Percentiles rank a stretch among this genome's conserved stretches.
Conservation (phyloP, 2,888 invertebrate species). For the Nematopogon swammerdamellus region DNA sequence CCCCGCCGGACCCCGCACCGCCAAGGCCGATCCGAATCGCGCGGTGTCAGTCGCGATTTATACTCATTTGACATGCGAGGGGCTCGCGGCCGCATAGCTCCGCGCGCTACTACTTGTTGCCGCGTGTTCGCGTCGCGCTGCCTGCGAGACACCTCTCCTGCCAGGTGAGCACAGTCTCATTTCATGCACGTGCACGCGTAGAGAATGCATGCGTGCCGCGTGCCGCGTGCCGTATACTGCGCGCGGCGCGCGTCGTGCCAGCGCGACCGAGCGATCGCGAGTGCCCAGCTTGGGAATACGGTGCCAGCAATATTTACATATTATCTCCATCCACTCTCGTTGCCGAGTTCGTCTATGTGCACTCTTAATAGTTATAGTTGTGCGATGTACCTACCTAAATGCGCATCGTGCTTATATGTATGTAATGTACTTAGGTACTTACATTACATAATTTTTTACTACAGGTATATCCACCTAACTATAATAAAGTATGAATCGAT, state of each 20-base stretch:
- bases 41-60: conserved; percentile 2
- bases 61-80: conserved; percentile 2
- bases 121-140: neutral
- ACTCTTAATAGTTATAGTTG: neutral
- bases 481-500: no score
- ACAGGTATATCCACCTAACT: no score
- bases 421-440: no score
- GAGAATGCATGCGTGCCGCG: neutral
- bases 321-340: neutral
- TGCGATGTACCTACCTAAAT: neutral
- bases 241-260: neutral
- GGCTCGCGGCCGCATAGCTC: neutral
- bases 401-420: no score
- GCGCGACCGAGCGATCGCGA: neutral
- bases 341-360: neutral
- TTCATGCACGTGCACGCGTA: neutral
- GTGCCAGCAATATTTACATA: neutral
- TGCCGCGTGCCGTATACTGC: neutral
- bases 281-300: neutral
- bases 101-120: conserved; percentile 1
- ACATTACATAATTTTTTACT: no score
- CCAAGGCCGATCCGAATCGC: conserved; percentile 2
- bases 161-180: neutral
- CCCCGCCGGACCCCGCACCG: neutral
- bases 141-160: neutral